phyloP scores from a whole-genome alignment of 2,797 vertebrate genomes.

The Okamejei kenojei region DNA sequence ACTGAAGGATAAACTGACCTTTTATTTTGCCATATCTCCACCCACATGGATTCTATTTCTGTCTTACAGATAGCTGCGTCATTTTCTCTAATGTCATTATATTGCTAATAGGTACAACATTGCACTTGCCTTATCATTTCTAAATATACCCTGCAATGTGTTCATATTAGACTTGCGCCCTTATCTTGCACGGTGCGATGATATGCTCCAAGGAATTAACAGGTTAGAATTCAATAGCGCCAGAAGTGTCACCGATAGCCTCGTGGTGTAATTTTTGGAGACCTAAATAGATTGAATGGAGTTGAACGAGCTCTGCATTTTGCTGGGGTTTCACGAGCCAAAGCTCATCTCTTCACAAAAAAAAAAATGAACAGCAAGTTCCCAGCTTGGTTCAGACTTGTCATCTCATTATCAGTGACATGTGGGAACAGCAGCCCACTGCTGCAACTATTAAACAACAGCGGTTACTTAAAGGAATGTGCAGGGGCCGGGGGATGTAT shows the following conservation, averaged over 20 bases:
- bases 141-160: no score
- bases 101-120: no score
- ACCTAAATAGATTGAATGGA: not conserved
- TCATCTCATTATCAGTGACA: constrained; percentile 28
- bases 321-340: not conserved
- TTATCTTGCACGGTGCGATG: not conserved
- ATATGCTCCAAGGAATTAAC: not conserved
- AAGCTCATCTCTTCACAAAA: not conserved
- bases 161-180: not conserved
- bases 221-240: not conserved
- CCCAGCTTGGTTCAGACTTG: not conserved
- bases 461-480: not conserved
- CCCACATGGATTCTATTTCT: no score
- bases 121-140: no score
- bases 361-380: not conserved
- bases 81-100: no score
- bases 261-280: not conserved
- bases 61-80: no score
- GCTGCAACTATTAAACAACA: not conserved
- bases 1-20: no score
- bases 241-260: not conserved
- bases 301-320: not conserved
- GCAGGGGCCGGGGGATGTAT: not conserved
- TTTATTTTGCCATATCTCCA: no score
- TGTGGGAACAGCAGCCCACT: not conserved